Conservation (phyloP, 2,888 invertebrate genomes). For the Sphaerolaimus hirsutus region DNA sequence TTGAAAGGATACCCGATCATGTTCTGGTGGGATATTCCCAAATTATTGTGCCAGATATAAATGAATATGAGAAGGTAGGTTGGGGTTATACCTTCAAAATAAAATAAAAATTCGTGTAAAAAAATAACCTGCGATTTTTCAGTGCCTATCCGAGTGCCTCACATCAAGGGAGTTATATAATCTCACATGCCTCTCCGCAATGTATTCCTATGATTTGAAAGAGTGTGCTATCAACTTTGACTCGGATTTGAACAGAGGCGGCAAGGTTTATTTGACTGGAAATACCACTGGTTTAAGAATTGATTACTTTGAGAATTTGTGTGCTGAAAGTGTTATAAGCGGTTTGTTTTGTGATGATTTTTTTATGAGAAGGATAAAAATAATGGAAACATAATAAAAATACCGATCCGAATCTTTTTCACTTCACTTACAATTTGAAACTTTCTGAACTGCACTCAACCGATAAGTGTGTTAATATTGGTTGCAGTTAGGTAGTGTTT, state of each 20-base stretch:
- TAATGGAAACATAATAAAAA: no score
- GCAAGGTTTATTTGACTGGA: background rate
- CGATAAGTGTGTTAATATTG: no score
- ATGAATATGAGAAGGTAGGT: constrained; percentile 1
- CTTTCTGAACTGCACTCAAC: no score
- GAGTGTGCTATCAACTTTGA: constrained; percentile 6
- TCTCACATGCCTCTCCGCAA: constrained; percentile 5
- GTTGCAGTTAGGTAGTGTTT: no score
- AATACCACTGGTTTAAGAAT: constrained; percentile 1
- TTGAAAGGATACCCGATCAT: background rate
- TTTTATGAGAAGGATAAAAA: no score
- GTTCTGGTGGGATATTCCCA: constrained; percentile 4
- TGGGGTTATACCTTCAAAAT: background rate
- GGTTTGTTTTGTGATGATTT: no score
- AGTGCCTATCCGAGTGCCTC: constrained; percentile 6
- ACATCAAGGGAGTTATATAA: background rate
- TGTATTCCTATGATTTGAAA: constrained; percentile 4
- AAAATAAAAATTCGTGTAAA: background rate
- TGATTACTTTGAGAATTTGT: constrained; percentile 6
- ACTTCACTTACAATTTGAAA: no score
- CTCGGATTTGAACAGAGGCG: background rate
- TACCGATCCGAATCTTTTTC: no score
- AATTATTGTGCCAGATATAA: constrained; percentile 3
- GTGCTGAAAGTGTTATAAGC: no score
- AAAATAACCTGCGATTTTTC: constrained; percentile 1